Percentiles rank a stretch among this genome's conserved stretches.
Conservation (phyloP, 2,888 invertebrate species). For the Malthinus flaveolus region DNA sequence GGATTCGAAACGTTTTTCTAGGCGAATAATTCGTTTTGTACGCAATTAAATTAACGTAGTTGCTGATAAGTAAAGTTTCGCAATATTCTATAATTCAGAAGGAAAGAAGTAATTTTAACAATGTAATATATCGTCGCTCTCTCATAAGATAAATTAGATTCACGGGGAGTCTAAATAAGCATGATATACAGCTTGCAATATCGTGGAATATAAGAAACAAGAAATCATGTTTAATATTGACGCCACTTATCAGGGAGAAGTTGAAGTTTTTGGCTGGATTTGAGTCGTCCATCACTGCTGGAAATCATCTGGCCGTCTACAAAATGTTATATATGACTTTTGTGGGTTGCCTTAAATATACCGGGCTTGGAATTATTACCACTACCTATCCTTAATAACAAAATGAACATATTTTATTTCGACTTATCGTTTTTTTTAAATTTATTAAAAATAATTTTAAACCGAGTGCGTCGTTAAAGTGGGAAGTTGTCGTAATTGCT, state of each 20-base stretch:
- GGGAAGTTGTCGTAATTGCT: too few species aligned
- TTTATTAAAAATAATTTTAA: too few species aligned
- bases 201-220: conserved; percentile 53
- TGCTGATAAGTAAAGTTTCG: conserved; percentile 5
- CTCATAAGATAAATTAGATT: conserved; percentile 42
- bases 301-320: conserved; percentile 53
- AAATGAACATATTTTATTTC: too few species aligned
- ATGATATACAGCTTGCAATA: conserved; percentile 50
- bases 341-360: conserved; percentile 33
- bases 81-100: conserved; percentile 23
- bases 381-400: neutral
- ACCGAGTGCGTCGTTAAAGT: too few species aligned
- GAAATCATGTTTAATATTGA: conserved; percentile 54
- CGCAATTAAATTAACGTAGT: neutral
- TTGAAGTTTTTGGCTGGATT: conserved; percentile 47
- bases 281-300: conserved; percentile 53
- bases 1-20: conserved; percentile 15
- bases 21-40: neutral
- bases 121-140: conserved; percentile 30
- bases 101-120: conserved; percentile 30
- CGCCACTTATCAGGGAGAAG: conserved; percentile 49
- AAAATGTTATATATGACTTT: conserved; percentile 50
- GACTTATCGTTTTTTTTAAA: too few species aligned
- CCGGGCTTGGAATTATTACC: conserved; percentile 30
- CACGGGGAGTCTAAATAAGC: conserved; percentile 48